Evolutionary conservation across 2,797 vertebrate species (phyloP).

Genomic region (Rhinichthys osculus): DNA sequence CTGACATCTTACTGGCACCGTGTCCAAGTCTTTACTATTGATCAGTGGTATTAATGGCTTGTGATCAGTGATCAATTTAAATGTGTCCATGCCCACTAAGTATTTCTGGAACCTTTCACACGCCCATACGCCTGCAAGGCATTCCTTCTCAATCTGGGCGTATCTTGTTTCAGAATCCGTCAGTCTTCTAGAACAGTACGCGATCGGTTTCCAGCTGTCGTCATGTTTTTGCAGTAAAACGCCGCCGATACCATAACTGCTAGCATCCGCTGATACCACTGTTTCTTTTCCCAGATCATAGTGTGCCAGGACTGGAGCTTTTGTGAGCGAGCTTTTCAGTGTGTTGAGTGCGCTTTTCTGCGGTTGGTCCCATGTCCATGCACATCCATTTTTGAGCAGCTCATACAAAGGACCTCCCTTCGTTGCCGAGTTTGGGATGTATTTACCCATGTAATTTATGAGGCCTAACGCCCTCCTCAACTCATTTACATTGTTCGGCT

Average conservation of each 20-base stretch:
- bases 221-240: neutral
- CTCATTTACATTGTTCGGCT: no score
- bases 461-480: no score
- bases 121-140: no score
- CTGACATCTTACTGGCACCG: neutral
- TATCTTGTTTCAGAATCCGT: no score
- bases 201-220: neutral
- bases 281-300: neutral
- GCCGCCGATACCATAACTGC: neutral
- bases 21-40: neutral
- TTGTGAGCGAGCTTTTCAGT: neutral
- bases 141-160: no score
- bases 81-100: neutral
- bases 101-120: conserved; percentile 4
- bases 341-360: neutral
- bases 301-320: neutral
- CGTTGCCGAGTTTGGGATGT: no score
- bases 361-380: conserved; percentile 10
- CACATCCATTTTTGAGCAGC: no score
- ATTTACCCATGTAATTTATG: no score
- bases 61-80: neutral
- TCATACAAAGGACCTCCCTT: no score
- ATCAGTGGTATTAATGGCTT: neutral
- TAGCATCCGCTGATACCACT: conserved; percentile 9
- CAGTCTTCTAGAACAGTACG: no score